Evolutionary conservation across 2,113 vertebrate species (phyloP).

Genomic region (Arenaria interpres): DNA sequence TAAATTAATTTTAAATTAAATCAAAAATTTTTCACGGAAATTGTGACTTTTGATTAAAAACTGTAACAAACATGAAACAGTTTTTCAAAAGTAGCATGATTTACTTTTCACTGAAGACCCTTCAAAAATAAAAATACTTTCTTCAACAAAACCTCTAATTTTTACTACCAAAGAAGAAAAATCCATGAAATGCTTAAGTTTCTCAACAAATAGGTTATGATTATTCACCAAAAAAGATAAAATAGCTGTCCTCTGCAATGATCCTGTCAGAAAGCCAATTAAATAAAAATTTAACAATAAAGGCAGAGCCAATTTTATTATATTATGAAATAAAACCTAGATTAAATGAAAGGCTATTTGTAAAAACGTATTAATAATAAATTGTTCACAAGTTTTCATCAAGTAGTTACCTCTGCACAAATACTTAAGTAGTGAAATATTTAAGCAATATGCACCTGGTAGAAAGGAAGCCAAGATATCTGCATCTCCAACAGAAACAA

Average conservation of each 20-base stretch:
- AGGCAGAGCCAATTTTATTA: no score
- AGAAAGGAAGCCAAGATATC: not conserved
- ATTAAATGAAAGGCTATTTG: not conserved
- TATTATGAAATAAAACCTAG: not conserved
- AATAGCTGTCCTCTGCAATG: not conserved
- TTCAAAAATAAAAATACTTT: not conserved
- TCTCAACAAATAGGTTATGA: not conserved
- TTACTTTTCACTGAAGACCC: not conserved
- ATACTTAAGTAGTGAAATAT: not conserved
- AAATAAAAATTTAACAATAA: not conserved
- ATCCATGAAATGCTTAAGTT: not conserved
- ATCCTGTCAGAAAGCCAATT: not conserved
- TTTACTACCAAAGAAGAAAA: not conserved
- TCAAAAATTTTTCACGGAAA: not conserved
- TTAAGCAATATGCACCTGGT: not conserved
- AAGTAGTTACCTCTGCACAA: not conserved
- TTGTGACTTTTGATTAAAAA: not conserved
- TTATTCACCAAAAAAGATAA: not conserved
- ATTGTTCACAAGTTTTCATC: not conserved
- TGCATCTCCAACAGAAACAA: not conserved
- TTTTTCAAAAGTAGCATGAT: not conserved
- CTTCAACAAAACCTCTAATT: not conserved
- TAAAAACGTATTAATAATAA: not conserved
- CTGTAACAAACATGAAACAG: not conserved
- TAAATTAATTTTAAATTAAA: not conserved